phyloP scores from a whole-genome alignment of 2,113 vertebrate species.

The Gnathonemus longibarbis region DNA sequence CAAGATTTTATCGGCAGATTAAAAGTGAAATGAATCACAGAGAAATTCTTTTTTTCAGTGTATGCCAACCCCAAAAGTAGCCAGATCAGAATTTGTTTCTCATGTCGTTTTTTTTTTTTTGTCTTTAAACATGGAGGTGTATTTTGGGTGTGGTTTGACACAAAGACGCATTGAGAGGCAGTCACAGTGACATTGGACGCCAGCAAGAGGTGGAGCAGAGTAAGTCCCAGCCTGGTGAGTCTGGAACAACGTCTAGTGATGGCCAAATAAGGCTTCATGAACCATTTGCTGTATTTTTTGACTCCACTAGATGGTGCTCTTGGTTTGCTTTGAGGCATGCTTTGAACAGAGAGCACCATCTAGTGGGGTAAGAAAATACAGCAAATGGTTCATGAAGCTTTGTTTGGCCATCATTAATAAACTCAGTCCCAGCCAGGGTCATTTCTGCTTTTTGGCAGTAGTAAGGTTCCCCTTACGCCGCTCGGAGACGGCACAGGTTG shows the following conservation, averaged over 20 bases:
- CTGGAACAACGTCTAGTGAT: background rate
- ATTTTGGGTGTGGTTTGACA: background rate
- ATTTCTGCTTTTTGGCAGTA: background rate
- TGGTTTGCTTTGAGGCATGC: too few species aligned
- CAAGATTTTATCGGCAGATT: background rate
- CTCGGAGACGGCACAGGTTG: background rate
- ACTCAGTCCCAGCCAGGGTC: background rate
- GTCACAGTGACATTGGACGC: background rate
- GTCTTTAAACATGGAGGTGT: background rate
- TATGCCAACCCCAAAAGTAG: background rate
- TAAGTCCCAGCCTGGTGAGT: background rate
- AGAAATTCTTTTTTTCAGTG: background rate
- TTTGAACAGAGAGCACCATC: too few species aligned
- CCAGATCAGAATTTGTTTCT: background rate
- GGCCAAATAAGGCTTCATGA: too few species aligned
- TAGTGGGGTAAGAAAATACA: too few species aligned
- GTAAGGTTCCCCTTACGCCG: background rate
- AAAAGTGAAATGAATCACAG: background rate
- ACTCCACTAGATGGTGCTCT: too few species aligned
- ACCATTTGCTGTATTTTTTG: too few species aligned
- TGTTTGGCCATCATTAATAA: too few species aligned
- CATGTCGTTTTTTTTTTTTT: background rate
- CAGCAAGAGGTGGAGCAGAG: background rate
- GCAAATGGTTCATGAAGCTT: too few species aligned
- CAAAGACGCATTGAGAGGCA: background rate